These are phyloP conservation scores for Coenobita brevimanus DNA, from an alignment of 1,140 invertebrate genomes.

Conservation along the genomic window DNA sequence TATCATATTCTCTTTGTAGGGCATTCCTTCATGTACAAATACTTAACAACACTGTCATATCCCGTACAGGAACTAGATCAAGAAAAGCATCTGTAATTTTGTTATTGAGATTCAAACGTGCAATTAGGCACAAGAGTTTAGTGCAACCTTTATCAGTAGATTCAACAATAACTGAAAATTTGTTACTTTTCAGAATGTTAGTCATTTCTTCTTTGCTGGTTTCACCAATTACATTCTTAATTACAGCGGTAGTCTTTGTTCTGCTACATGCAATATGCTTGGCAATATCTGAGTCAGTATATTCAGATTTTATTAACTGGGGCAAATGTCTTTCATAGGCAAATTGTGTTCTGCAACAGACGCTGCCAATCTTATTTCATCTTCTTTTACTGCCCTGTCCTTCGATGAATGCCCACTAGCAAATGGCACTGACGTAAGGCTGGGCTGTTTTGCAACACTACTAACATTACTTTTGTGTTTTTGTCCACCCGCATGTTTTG, in stretches of 20 bases:
- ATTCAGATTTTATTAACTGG: no score
- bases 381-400: constrained; percentile 27
- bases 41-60: no score
- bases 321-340: constrained; percentile 33
- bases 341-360: constrained; percentile 36
- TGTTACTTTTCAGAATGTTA: constrained; percentile 12
- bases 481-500: constrained; percentile 26
- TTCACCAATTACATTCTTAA: constrained; percentile 32
- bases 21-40: no score
- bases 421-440: constrained; percentile 19
- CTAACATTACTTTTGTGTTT: constrained; percentile 38
- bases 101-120: no score
- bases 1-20: no score
- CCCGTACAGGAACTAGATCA: no score
- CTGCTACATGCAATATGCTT: constrained; percentile 26
- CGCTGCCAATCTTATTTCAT: constrained; percentile 23
- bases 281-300: no score
- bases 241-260: constrained; percentile 21
- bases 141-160: constrained; percentile 30
- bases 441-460: constrained; percentile 22
- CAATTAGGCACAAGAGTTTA: constrained; percentile 37
- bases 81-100: no score
- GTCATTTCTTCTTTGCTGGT: constrained; percentile 34
- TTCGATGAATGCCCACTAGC: constrained; percentile 10
- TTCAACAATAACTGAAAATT: constrained; percentile 35